Conservation (phyloP, 2,797 vertebrate genomes). For the Fistularia commersonii region DNA sequence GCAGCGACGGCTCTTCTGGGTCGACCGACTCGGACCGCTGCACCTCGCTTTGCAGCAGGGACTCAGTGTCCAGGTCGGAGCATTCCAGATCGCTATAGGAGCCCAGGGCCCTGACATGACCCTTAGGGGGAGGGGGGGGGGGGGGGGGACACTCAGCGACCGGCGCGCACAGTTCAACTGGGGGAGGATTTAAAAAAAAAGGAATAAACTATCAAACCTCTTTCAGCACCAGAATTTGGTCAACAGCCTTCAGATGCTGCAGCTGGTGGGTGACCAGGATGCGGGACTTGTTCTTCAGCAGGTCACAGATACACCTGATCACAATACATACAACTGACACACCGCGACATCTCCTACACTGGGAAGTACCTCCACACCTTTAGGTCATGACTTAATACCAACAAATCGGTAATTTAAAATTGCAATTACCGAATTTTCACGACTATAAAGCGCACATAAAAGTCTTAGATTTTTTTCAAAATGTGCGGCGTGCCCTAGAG, state of each 20-base stretch:
- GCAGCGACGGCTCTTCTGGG: constrained; percentile 18
- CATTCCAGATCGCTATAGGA: constrained; percentile 79
- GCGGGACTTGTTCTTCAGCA: constrained; percentile 83
- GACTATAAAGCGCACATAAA: too few relatives aligned
- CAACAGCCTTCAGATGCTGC: constrained; percentile 82
- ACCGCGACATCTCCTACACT: not conserved
- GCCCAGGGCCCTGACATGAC: constrained; percentile 78
- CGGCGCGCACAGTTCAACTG: too few relatives aligned
- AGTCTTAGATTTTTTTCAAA: too few relatives aligned
- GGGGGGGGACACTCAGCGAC: not conserved
- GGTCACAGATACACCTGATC: constrained; percentile 86
- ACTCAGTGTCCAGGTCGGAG: constrained; percentile 78
- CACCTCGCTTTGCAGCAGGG: constrained; percentile 78
- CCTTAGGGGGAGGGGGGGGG: constrained; percentile 59
- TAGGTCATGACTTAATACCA: too few relatives aligned
- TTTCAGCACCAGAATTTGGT: constrained; percentile 87
- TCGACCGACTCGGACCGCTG: constrained; percentile 53
- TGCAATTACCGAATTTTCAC: too few relatives aligned
- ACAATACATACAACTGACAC: not conserved
- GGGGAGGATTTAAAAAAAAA: not conserved
- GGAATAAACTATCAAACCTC: constrained; percentile 56
- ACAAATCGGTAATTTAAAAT: too few relatives aligned
- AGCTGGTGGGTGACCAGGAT: constrained; percentile 94
- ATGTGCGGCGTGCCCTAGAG: too few relatives aligned
- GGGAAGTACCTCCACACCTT: too few relatives aligned